A percentile compares a stretch with the other conserved stretches of the same genome.
phyloP scores from a whole-genome alignment of 2,113 vertebrate genomes.

The Cepphus grylle region DNA sequence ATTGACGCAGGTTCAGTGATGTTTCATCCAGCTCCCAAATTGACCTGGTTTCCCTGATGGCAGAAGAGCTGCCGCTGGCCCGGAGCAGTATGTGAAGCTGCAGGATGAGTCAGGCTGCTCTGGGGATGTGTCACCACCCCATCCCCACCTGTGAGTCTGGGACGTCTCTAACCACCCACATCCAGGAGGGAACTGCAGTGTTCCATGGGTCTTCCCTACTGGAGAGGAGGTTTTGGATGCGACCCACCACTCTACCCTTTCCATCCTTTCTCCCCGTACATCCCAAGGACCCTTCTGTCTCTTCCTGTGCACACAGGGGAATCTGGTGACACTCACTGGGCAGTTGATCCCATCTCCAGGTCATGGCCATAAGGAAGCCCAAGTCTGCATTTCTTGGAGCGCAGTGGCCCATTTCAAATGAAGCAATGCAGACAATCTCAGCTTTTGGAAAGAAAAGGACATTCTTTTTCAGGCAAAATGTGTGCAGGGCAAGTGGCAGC shows the following conservation, averaged over 20 bases:
- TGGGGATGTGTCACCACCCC: neutral
- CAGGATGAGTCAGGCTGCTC: neutral
- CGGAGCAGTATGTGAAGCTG: rapidly evolving
- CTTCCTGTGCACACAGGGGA: neutral
- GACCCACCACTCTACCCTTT: rapidly evolving
- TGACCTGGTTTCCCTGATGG: neutral
- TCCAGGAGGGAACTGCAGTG: neutral
- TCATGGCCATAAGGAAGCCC: neutral
- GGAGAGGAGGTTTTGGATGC: neutral
- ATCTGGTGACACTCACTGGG: neutral
- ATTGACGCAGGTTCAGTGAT: neutral
- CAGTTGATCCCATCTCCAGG: neutral
- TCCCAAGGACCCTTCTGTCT: neutral
- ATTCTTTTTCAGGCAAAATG: neutral
- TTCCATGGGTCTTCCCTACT: neutral
- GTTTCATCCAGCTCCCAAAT: neutral
- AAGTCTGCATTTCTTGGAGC: neutral
- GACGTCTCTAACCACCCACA: neutral
- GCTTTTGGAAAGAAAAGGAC: neutral
- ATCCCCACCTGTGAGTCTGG: rapidly evolving
- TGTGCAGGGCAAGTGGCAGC: neutral
- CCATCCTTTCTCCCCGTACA: neutral
- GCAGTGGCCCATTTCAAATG: neutral
- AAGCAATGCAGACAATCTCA: neutral
- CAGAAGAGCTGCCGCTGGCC: neutral